A percentile compares a stretch with the other conserved stretches of the same genome.
phyloP scores from a whole-genome alignment of 2,797 vertebrate species.

The Bradypodion ventrale region DNA sequence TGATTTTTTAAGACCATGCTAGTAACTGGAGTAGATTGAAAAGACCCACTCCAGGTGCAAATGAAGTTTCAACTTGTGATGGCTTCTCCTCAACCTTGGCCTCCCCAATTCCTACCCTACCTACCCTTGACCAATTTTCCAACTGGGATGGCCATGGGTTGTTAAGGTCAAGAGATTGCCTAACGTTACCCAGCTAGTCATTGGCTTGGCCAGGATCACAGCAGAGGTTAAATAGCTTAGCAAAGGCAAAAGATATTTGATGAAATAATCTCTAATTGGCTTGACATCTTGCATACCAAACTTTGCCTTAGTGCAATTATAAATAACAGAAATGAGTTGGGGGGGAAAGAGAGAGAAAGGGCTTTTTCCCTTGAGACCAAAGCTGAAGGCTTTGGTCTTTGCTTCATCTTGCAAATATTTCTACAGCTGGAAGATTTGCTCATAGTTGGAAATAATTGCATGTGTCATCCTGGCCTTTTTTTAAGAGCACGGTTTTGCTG shows the following conservation, averaged over 20 bases:
- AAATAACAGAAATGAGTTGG: neutral
- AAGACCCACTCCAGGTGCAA: neutral
- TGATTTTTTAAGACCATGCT: neutral
- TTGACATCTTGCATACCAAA: slow-evolving; percentile 3
- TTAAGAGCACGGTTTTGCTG: neutral
- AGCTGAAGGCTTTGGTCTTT: neutral
- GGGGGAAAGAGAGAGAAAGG: neutral
- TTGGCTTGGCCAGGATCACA: slow-evolving; percentile 14
- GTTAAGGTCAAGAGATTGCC: neutral
- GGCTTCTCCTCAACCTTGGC: too few relatives aligned
- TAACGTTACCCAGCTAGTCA: neutral
- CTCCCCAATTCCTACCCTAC: too few relatives aligned
- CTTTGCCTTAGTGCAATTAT: slow-evolving; percentile 13
- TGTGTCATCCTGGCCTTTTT: neutral
- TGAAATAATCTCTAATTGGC: slow-evolving; percentile 8
- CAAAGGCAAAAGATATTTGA: slow-evolving; percentile 1
- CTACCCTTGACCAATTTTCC: slow-evolving; percentile 17
- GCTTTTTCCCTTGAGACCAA: neutral
- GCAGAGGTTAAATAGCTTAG: slow-evolving; percentile 27
- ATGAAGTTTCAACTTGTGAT: too few relatives aligned
- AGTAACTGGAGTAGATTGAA: neutral
- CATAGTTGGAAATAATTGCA: neutral
- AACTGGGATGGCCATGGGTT: neutral
- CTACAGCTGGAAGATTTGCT: neutral
- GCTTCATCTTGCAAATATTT: neutral